These are phyloP conservation scores for Maniola jurtina DNA, from an alignment of 1,140 invertebrate species.

Conservation along the genomic window DNA sequence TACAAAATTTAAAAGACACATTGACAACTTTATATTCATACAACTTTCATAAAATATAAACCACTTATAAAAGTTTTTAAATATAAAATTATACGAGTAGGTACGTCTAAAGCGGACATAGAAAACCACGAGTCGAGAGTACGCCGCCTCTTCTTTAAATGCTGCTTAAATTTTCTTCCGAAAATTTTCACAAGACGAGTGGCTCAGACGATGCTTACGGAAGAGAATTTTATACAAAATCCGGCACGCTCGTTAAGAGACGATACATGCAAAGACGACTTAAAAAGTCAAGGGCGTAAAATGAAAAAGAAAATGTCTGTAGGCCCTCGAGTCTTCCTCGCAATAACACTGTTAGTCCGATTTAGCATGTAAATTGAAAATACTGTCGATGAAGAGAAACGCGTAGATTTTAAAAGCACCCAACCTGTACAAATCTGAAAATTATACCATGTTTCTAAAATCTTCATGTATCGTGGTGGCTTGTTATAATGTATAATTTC, in stretches of 20 bases:
- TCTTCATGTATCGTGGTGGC: too few species aligned
- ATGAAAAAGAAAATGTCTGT: slow-evolving; percentile 26
- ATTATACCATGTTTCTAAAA: too few species aligned
- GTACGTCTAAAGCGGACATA: neutral
- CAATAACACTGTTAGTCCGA: slow-evolving; percentile 4
- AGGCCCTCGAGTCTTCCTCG: slow-evolving; percentile 25
- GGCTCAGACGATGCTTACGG: slow-evolving; percentile 4
- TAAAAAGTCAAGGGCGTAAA: slow-evolving; percentile 25
- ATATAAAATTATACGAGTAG: neutral
- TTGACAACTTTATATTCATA: too few species aligned
- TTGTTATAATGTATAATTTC: too few species aligned
- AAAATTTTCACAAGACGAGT: neutral
- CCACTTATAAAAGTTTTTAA: neutral
- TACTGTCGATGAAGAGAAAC: neutral
- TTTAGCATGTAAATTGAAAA: slow-evolving; percentile 12
- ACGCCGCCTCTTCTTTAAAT: neutral
- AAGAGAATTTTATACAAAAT: slow-evolving; percentile 9
- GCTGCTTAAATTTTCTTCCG: slow-evolving; percentile 5
- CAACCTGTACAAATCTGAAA: neutral
- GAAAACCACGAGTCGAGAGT: neutral
- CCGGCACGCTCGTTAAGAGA: slow-evolving; percentile 18
- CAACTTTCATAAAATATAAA: neutral
- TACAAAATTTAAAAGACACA: too few species aligned
- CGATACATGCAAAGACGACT: slow-evolving; percentile 30
- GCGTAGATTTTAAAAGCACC: neutral